Percentiles rank a stretch among this genome's conserved stretches.
Evolutionary conservation across 2,888 invertebrate genomes (phyloP).

Genomic region (Rhamnusium bicolor): DNA sequence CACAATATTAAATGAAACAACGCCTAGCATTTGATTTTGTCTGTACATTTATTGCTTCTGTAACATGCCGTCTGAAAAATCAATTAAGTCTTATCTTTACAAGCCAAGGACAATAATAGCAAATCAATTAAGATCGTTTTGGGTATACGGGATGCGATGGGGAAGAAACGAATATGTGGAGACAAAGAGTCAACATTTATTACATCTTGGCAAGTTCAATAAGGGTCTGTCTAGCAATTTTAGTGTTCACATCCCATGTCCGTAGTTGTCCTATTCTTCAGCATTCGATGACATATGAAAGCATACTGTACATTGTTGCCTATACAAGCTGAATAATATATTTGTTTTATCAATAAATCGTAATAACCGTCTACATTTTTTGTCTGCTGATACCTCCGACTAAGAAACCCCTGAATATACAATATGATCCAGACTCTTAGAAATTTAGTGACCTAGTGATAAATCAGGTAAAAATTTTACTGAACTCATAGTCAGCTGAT

Average conservation of each 20-base stretch:
- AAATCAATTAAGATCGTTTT: constrained; percentile 47
- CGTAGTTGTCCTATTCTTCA: constrained; percentile 27
- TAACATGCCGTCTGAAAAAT: constrained; percentile 33
- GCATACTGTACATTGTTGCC: neutral
- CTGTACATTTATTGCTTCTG: neutral
- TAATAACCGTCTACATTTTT: too few relatives aligned
- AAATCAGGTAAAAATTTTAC: too few relatives aligned
- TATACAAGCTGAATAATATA: neutral
- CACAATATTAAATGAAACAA: too few relatives aligned
- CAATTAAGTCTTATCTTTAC: constrained; percentile 44
- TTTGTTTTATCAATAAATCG: neutral
- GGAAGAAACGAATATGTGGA: constrained; percentile 38
- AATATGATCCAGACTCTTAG: too few relatives aligned
- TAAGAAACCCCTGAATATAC: too few relatives aligned
- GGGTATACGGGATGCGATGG: constrained; percentile 32
- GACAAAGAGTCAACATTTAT: constrained; percentile 53
- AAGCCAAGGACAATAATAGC: constrained; percentile 42
- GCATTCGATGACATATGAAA: constrained; percentile 21
- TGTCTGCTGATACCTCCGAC: too few relatives aligned
- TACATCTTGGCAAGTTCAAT: constrained; percentile 49
- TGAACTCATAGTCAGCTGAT: too few relatives aligned
- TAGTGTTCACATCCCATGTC: constrained; percentile 40
- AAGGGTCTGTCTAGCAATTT: constrained; percentile 47
- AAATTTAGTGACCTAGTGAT: too few relatives aligned
- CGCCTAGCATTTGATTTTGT: neutral